Conservation (phyloP, 1,140 invertebrate genomes). For the Philopotamus ludificatus region DNA sequence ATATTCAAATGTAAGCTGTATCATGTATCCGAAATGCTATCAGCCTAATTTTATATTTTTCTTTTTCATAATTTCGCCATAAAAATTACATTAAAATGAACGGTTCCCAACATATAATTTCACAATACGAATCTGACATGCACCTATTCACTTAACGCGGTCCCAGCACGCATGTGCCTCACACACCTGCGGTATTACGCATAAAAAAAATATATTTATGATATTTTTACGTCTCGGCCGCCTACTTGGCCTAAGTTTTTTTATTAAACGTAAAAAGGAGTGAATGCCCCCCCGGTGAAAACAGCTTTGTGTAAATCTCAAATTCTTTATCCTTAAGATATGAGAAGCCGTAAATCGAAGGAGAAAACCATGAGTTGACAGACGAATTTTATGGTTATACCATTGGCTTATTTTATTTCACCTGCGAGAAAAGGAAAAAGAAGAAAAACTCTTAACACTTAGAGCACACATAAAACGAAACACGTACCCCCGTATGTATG, state of each 20-base stretch:
- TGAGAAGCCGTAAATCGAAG: slow-evolving; percentile 9
- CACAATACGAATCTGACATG: neutral
- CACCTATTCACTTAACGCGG: slow-evolving; percentile 7
- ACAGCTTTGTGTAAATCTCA: neutral
- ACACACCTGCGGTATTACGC: neutral
- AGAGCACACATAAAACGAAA: neutral
- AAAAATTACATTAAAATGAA: neutral
- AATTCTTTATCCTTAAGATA: neutral
- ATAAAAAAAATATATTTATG: neutral
- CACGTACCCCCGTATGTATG: too few relatives aligned
- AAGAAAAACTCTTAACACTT: neutral
- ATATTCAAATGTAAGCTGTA: too few relatives aligned
- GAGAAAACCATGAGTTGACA: slow-evolving; percentile 5
- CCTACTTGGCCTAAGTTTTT: neutral
- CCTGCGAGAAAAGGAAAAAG: neutral
- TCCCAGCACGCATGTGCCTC: neutral
- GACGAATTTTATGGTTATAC: slow-evolving; percentile 3
- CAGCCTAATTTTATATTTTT: too few relatives aligned
- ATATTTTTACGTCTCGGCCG: too few relatives aligned
- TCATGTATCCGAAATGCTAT: too few relatives aligned
- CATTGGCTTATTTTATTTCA: neutral
- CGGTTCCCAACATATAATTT: neutral
- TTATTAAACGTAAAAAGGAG: slow-evolving; percentile 5
- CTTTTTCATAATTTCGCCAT: slow-evolving; percentile 7
- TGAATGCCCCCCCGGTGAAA: neutral